phyloP scores from a whole-genome alignment of 2,113 vertebrate genomes.

The Xenotilapia leptura region DNA sequence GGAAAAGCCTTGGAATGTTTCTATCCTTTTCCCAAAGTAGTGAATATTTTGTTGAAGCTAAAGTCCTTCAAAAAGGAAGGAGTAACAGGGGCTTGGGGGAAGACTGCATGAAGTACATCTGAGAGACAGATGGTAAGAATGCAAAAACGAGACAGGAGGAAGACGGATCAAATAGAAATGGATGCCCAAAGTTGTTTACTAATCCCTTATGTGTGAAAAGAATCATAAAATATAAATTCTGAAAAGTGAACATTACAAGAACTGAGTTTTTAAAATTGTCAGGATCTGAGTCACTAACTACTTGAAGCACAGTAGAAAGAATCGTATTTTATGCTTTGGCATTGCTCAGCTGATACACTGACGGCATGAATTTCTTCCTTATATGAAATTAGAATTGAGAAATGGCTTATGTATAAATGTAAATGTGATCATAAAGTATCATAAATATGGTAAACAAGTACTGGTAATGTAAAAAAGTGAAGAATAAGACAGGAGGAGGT shows the following conservation, averaged over 20 bases:
- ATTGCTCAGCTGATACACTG: background rate
- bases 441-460: background rate
- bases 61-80: slow-evolving; percentile 39
- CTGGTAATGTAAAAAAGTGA: background rate
- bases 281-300: background rate
- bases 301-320: background rate
- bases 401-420: background rate
- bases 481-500: background rate
- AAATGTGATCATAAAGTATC: background rate
- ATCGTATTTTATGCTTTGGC: background rate
- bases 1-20: background rate
- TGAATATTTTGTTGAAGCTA: slow-evolving; percentile 21
- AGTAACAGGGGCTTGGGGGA: slow-evolving; percentile 6
- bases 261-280: background rate
- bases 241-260: slow-evolving; percentile 1
- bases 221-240: background rate
- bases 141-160: background rate
- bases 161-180: slow-evolving; percentile 22
- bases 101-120: slow-evolving; percentile 13
- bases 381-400: background rate
- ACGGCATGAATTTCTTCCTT: background rate
- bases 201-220: slow-evolving; percentile 4
- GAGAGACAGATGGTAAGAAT: slow-evolving; percentile 46
- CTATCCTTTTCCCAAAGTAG: background rate
- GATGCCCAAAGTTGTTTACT: slow-evolving; percentile 22